Conservation (phyloP, 2,113 vertebrate species). For the Lutjanus erythropterus region DNA sequence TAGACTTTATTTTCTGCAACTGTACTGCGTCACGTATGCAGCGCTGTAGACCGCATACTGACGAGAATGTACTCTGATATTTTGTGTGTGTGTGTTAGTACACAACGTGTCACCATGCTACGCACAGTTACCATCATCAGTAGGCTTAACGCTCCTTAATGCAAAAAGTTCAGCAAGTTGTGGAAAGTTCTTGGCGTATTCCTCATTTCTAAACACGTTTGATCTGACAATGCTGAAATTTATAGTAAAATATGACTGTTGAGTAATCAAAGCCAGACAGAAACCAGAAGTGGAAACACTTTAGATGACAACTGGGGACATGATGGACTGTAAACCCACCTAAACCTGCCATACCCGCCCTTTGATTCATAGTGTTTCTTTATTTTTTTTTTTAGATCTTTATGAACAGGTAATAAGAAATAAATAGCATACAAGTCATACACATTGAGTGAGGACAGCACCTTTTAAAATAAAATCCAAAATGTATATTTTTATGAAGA, state of each 20-base stretch:
- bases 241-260: constrained; percentile 47
- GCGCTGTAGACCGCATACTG: neutral
- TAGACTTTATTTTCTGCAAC: neutral
- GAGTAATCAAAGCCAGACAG: constrained; percentile 55
- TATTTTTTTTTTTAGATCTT: constrained; percentile 5
- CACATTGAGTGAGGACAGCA: neutral
- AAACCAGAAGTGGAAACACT: constrained; percentile 67
- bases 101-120: constrained; percentile 27
- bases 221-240: constrained; percentile 52
- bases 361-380: neutral
- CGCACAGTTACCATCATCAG: constrained; percentile 18
- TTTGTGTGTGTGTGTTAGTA: constrained; percentile 28
- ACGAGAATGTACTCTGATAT: constrained; percentile 8
- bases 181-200: constrained; percentile 45
- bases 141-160: constrained; percentile 22
- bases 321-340: constrained; percentile 41
- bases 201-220: constrained; percentile 51
- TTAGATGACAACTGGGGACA: constrained; percentile 62
- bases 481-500: neutral
- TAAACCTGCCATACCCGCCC: constrained; percentile 31
- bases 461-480: neutral
- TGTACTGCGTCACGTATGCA: neutral
- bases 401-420: neutral
- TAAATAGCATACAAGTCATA: neutral
- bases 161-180: constrained; percentile 29